Evolutionary conservation across 2,888 invertebrate species (phyloP).

Genomic region (Meteorus cinctellus): DNA sequence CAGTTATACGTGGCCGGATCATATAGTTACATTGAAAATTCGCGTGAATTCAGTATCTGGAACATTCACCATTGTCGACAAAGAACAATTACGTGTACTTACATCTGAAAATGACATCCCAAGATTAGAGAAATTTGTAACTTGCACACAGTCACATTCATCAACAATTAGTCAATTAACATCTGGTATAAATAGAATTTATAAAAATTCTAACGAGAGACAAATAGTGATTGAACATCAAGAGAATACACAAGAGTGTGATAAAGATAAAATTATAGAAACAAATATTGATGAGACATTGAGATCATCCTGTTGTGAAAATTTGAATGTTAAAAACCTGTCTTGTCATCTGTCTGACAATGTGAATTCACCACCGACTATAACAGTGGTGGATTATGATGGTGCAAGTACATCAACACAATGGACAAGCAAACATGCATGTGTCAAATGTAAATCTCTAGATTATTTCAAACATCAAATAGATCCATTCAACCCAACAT

Average conservation of each 20-base stretch:
- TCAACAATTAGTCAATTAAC: constrained; percentile 11
- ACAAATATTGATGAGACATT: background rate
- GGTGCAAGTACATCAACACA: constrained; percentile 43
- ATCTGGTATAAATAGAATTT: background rate
- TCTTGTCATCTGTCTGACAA: background rate
- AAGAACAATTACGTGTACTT: background rate
- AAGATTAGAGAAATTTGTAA: background rate
- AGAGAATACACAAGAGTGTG: background rate
- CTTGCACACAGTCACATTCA: background rate
- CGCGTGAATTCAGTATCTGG: constrained; percentile 63
- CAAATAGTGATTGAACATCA: background rate
- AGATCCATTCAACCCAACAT: constrained; percentile 58
- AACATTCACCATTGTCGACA: constrained; percentile 61
- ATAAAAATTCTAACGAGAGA: background rate
- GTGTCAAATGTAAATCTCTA: constrained; percentile 63
- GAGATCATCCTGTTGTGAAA: background rate
- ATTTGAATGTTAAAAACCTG: background rate
- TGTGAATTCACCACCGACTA: constrained; percentile 49
- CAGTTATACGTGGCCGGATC: constrained; percentile 66
- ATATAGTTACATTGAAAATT: constrained; percentile 61
- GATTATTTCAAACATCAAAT: constrained; percentile 56
- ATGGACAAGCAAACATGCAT: constrained; percentile 54
- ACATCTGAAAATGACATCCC: constrained; percentile 17
- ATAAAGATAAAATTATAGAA: background rate
- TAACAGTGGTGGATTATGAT: constrained; percentile 58